A percentile compares a stretch with the other conserved stretches of the same genome.
Conservation (phyloP, 2,113 vertebrate species). For the Porphyrio hochstetteri region DNA sequence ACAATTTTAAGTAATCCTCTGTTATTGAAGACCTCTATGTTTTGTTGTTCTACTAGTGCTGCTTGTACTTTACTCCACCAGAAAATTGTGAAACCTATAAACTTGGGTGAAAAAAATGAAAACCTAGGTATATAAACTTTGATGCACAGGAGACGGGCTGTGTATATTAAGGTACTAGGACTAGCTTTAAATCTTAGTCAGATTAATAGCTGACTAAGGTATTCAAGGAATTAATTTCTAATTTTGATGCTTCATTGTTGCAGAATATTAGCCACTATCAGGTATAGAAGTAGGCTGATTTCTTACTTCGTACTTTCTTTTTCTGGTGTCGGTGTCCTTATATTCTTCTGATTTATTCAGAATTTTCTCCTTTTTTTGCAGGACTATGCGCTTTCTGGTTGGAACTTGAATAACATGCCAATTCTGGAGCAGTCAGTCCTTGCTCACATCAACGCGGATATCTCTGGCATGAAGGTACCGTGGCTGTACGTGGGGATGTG, state of each 20-base stretch:
- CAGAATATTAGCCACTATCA: not conserved
- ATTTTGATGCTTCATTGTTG: not conserved
- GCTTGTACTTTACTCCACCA: not conserved
- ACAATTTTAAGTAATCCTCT: not conserved
- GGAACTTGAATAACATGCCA: conserved; percentile 99
- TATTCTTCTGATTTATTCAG: not conserved
- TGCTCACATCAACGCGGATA: conserved; percentile 95
- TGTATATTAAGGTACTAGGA: not conserved
- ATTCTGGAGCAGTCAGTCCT: conserved; percentile 97
- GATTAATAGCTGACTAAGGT: not conserved
- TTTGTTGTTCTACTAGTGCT: not conserved
- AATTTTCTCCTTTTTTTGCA: conserved; percentile 52
- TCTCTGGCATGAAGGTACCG: conserved; percentile 98
- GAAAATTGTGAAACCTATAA: not conserved
- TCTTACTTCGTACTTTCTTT: not conserved
- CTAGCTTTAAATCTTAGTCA: not conserved
- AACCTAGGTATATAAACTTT: not conserved
- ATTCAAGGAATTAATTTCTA: not conserved
- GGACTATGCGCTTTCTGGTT: conserved; percentile 96
- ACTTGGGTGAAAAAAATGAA: not conserved
- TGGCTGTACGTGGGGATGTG: conserved; percentile 99
- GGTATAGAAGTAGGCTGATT: not conserved
- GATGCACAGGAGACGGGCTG: not conserved
- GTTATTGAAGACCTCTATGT: not conserved
- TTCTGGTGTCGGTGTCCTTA: not conserved